Base-by-base conservation (phyloP, 92 coral and sea anemone species). In the Palythoa grandis region DNA sequence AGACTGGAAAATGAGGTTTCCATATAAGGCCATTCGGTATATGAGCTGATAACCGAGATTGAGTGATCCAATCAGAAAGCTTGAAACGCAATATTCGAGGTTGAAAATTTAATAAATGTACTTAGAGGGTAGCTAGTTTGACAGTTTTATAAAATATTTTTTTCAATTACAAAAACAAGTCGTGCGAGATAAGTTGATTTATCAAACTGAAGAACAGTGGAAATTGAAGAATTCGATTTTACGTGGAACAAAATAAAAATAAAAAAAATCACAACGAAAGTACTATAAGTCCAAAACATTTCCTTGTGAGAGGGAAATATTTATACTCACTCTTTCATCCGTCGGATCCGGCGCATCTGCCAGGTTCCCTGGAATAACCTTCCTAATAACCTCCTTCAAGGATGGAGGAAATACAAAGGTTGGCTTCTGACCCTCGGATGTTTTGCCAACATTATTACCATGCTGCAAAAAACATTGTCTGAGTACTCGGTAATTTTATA, bases 361-460 rank as follows among this genome's bases (percentile, higher is more conserved):
- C 69, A 63, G 69, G 69, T 63, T 63, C 69, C 69, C 69, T 63
- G 12, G 69, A 63, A 63, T n/a, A 11, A 63, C 12, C 69, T 29
- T 63, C 69, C 69, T 63, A 63, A 63, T 63, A 9, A n/a, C 35
- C 11, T 63, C 69, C 19, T 63, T 63, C 29, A 63, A n/a, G 69
- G 69, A 63, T 35, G 69, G 35, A 63, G 35, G 69, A 63, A 63
- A 63, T 11, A 63, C 69, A 63, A 63, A 19, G n/a, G 69, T 63
- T 63, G 69, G 69, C 69, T n/a, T 63, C 69, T 61, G 69, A n/a
- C 69, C 29, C 69, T 63, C 12, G 5, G 65, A 58, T 58, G 69
- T 63, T 63, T 63, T 63, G 69, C 35, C 69, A 63, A 63, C 69
- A 63, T 63, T 63, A 63, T 63, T 63, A 63, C 69, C 69, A 63